Conservation (phyloP, 1,140 invertebrate genomes). For the Aradophagus sp. region DNA sequence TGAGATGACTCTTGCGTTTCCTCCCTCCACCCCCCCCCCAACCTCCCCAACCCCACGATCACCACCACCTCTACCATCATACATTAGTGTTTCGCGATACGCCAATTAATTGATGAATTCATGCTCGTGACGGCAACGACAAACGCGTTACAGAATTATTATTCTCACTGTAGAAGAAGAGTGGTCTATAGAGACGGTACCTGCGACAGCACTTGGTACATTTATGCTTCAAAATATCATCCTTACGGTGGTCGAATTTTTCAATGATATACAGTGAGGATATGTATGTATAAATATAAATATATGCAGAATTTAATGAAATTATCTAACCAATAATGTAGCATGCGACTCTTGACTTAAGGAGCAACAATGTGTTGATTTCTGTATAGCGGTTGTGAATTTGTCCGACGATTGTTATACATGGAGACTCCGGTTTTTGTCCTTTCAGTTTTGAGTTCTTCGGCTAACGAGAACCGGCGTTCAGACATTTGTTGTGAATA, state of each 20-base stretch:
- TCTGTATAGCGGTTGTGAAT: constrained; percentile 30
- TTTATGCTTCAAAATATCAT: constrained; percentile 33
- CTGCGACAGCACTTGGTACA: constrained; percentile 25
- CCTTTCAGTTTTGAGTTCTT: constrained; percentile 4
- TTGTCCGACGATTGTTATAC: constrained; percentile 4
- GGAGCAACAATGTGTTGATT: constrained; percentile 21
- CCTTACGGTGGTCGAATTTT: constrained; percentile 44
- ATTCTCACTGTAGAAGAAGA: constrained; percentile 40
- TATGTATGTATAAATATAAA: constrained; percentile 48
- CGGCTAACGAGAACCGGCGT: constrained; percentile 5
- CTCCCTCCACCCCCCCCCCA: constrained; percentile 3
- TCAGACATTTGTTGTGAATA: constrained; percentile 14
- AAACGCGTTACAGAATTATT: constrained; percentile 10
- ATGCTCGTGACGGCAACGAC: constrained; percentile 22
- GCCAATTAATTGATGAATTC: constrained; percentile 37
- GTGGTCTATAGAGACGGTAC: constrained; percentile 21
- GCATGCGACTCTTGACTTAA: constrained; percentile 27
- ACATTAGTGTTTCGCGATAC: constrained; percentile 43
- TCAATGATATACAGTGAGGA: constrained; percentile 48
- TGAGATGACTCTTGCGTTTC: constrained; percentile 45
- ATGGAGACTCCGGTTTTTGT: constrained; percentile 8
- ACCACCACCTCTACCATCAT: constrained; percentile 1
- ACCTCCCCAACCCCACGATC: constrained; percentile 2
- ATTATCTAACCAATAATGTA: constrained; percentile 48
- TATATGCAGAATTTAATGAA: constrained; percentile 49